phyloP scores from a whole-genome alignment of 2,113 vertebrate genomes.

The Nipponia nippon region DNA sequence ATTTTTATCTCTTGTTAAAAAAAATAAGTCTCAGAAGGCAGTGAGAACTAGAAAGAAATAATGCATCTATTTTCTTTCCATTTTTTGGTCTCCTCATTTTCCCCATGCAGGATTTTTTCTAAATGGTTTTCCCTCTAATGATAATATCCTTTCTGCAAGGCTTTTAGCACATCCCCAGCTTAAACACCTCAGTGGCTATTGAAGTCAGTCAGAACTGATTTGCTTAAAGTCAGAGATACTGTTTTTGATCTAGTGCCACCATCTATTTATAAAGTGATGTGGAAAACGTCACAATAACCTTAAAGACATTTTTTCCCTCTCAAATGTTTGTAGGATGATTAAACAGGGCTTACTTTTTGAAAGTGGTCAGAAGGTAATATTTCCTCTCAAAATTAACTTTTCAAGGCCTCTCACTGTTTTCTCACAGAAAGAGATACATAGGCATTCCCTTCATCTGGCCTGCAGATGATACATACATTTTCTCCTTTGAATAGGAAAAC shows the following conservation, averaged over 20 bases:
- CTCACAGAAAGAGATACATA: background rate
- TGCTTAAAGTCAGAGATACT: background rate
- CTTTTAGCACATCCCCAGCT: background rate
- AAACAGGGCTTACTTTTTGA: background rate
- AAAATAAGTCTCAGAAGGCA: background rate
- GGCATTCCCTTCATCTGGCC: background rate
- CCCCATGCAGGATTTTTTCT: background rate
- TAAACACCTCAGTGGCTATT: background rate
- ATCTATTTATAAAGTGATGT: background rate
- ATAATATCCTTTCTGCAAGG: background rate
- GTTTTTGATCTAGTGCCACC: background rate
- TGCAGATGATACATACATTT: background rate
- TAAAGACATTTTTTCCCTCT: background rate
- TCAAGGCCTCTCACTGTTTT: background rate
- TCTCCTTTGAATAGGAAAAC: background rate
- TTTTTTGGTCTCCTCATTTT: background rate
- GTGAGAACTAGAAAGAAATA: background rate
- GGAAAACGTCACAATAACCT: conserved; percentile 25
- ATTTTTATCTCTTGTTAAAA: background rate
- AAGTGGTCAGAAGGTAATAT: background rate
- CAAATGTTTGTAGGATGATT: background rate
- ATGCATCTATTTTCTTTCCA: background rate
- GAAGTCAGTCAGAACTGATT: background rate
- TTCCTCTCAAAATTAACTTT: background rate
- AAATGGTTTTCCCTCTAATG: background rate